A percentile compares a stretch with the other conserved stretches of the same genome.
Conservation (phyloP, 1,140 invertebrate genomes). For the Acyrthosiphon pisum region DNA sequence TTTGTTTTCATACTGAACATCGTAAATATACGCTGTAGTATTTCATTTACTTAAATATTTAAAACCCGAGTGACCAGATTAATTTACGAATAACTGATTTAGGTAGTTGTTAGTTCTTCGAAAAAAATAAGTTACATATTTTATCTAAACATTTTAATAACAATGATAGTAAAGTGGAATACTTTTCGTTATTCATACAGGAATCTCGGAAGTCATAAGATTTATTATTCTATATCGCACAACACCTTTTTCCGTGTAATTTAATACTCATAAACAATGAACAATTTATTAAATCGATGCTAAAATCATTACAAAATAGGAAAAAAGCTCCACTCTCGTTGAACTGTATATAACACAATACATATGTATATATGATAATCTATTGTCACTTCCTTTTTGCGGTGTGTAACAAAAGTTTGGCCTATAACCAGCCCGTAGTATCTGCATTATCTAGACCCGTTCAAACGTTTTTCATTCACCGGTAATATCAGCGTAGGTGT, state of each 20-base stretch:
- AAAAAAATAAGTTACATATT: background rate
- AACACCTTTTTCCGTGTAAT: background rate
- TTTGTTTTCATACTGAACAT: background rate
- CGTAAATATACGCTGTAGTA: background rate
- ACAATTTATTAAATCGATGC: background rate
- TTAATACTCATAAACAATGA: slow-evolving; percentile 13
- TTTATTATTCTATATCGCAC: background rate
- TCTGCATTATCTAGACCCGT: background rate
- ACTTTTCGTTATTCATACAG: background rate
- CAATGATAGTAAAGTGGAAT: background rate
- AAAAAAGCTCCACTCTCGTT: background rate
- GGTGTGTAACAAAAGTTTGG: background rate
- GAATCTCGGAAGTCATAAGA: background rate
- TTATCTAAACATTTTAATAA: background rate
- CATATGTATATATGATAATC: background rate
- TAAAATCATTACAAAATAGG: background rate
- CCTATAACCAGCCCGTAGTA: background rate
- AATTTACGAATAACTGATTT: background rate
- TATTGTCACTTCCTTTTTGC: background rate
- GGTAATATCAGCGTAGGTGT: background rate
- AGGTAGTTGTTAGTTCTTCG: background rate
- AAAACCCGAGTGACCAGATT: background rate
- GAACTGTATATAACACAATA: slow-evolving; percentile 3
- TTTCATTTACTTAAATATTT: slow-evolving; percentile 13
- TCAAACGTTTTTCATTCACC: background rate